Evolutionary conservation across 2,888 invertebrate genomes (phyloP), one percentile per base, ranked within the genome.

Genomic region (Drosophila mercatorum): DNA sequence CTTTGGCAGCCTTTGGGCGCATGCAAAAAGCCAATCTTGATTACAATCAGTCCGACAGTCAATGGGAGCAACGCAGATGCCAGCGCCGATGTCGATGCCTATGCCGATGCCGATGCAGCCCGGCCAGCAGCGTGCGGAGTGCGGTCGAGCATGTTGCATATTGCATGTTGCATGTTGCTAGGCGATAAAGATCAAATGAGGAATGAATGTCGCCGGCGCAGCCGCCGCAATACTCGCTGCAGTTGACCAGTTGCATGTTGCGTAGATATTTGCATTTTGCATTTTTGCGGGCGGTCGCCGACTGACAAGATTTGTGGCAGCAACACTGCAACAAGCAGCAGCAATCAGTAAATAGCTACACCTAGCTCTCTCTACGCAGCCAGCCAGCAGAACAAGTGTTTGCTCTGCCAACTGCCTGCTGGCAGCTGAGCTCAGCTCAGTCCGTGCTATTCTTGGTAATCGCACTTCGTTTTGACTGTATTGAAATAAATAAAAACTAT

Each of bases 141-240:
- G 53, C 36, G 49, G 61, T 36, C 49, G 68, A 61, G 66, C 43
- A 51, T 51, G 52, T 38, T 36, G 52, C 36, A 36, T 41, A 61
- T 62, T 41, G 75, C 73, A 80, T 80, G 81, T 83, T 88, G 89
- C 89, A 86, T 86, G 85, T 85, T 80, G 83, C 90, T 68, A 47
- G 81, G 84, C 87, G 86, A 86, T 86, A 89, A 86, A 90, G 86
- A 86, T 86, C 90, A 90, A 86, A 86, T 86, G 87, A 86, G 84
- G 87, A 90, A 86, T 90, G 90, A 79, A 89, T 81, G 83, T 83
- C 81, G 86, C 88, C 89, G 88, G 82, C 75, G 83, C 75, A 81
- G 84, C 78, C 72, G 61, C 72, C 62, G 55, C 49, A 75, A 66
- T 70, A 34, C 31, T 34, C 31, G 31, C 31, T 34, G 31, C 47